Base-by-base conservation (phyloP, 2,797 vertebrate genomes). In the Sitta carolinensis region DNA sequence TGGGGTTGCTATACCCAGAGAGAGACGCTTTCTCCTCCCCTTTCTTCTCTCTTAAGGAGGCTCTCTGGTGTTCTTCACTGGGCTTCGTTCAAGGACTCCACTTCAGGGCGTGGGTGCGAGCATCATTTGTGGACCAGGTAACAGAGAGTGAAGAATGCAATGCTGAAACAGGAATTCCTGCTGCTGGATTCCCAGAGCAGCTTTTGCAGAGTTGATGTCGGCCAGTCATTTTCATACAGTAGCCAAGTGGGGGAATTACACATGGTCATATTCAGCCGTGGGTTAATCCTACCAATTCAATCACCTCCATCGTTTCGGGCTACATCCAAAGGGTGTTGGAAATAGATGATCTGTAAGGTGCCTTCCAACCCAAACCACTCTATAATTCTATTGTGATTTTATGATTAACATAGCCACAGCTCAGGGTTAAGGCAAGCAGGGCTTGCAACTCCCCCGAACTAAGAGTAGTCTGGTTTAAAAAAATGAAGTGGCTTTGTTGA, bases 1-100 rank as follows among this genome's bases (percentile, higher is more conserved):
- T 72, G 97, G 96, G 83, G 96, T 89, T 95, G 79, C 51, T 76
- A 30, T 6, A 19, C 47, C 45, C 89, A 5, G 79, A 45, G 72
- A 79, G 67, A 66, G 45, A 43, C 25, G 66, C 57, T 91, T 75
- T 73, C 73, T 84, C 93, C 97, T 93, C 95, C 96, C 95, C 72
- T 91, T 76, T n/a, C 70, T 45, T 23, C 43, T 47, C 61, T 80
- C 90, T 97, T 97, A 97, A 97, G 97, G 97, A 96, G 78, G 96
- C 86, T 72, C 95, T 27, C 18, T 3, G 15, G 3, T 32, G 63
- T 91, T 85, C 29, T 12, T 52, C 30, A 2, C 25, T 5, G 40
- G 2, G 30, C 42, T 68, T n/a, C 2, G 1, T 14, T 48, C 68
- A 19, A 70, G 50, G 80, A 3, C 16, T 34, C 2, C 3, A 3